Conservation (phyloP, 2,797 vertebrate genomes). For the Amphiprion clarkii region DNA sequence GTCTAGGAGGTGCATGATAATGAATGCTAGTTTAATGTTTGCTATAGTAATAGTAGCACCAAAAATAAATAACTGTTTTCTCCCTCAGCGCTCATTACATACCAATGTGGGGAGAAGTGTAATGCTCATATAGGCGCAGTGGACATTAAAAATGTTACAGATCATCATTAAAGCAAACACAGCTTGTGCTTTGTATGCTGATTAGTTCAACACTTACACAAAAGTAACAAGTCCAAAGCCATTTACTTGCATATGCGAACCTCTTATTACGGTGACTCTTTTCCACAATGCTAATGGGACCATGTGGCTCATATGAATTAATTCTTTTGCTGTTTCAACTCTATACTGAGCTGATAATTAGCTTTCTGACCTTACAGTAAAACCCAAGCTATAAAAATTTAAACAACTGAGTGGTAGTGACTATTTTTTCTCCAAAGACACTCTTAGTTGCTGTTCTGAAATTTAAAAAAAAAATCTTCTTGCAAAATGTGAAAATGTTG, state of each 20-base stretch:
- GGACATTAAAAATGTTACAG: constrained; percentile 39
- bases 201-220: constrained; percentile 41
- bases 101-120: constrained; percentile 32
- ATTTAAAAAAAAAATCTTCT: constrained; percentile 8
- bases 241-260: constrained; percentile 37
- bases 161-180: constrained; percentile 49
- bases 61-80: constrained; percentile 69
- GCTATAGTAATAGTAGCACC: constrained; percentile 46
- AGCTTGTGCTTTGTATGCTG: constrained; percentile 39
- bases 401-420: constrained; percentile 28
- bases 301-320: constrained; percentile 34
- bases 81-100: constrained; percentile 48
- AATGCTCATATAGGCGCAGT: constrained; percentile 34
- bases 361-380: constrained; percentile 53
- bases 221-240: constrained; percentile 53
- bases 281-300: constrained; percentile 24
- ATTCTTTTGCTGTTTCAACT: constrained; percentile 48
- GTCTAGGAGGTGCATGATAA: constrained; percentile 41
- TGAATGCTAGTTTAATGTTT: constrained; percentile 47
- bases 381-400: constrained; percentile 33
- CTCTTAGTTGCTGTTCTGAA: constrained; percentile 26
- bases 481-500: constrained; percentile 12
- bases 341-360: constrained; percentile 52
- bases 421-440: constrained; percentile 21
- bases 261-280: constrained; percentile 22